Evolutionary conservation across 2,113 vertebrate species (phyloP).

Genomic region (Halcyon senegalensis): DNA sequence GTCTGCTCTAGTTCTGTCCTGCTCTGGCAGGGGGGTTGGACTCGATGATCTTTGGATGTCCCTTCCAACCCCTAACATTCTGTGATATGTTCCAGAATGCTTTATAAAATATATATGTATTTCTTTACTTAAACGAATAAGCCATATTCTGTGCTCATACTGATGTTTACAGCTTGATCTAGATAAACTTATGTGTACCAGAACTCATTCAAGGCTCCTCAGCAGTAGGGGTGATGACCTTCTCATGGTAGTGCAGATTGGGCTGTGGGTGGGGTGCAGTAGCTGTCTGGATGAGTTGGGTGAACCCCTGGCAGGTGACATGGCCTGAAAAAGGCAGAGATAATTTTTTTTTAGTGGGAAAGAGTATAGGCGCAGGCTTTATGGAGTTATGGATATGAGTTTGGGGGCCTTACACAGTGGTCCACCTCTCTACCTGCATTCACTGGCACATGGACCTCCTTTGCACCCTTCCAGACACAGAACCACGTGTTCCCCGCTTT

Average conservation of each 20-base stretch:
- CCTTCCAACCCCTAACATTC: too few species aligned
- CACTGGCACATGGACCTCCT: not conserved
- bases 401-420: not conserved
- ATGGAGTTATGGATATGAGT: not conserved
- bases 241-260: accelerated
- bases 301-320: not conserved
- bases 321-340: not conserved
- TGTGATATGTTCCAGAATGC: not conserved
- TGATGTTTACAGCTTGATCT: not conserved
- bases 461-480: not conserved
- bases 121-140: not conserved
- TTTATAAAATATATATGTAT: not conserved
- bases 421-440: not conserved
- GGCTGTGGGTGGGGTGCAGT: not conserved
- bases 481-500: not conserved
- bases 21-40: too few species aligned
- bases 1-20: too few species aligned
- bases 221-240: not conserved
- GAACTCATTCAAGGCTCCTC: not conserved
- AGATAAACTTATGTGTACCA: not conserved
- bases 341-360: not conserved
- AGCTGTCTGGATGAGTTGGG: not conserved
- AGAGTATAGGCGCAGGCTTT: not conserved
- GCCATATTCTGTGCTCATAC: not conserved
- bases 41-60: too few species aligned